Evolutionary conservation across 2,797 vertebrate genomes (phyloP).

Genomic region (Lophura swinhoii): DNA sequence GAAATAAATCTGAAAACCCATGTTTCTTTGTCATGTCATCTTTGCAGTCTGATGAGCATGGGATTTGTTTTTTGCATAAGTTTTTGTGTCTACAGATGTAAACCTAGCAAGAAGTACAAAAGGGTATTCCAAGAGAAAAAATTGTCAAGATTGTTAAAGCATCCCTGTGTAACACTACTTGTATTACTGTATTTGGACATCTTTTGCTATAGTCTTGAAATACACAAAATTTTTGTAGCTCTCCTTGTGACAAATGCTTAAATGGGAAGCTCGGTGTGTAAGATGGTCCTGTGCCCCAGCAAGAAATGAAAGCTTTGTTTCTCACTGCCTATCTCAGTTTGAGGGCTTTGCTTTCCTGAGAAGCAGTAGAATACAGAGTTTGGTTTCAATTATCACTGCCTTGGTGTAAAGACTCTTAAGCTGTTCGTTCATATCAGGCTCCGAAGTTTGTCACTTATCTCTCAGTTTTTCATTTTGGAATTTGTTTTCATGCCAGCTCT

Average conservation of each 20-base stretch:
- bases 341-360: background rate
- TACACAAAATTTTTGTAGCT: background rate
- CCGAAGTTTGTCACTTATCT: background rate
- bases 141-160: background rate
- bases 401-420: background rate
- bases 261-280: background rate
- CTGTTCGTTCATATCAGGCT: background rate
- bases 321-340: background rate
- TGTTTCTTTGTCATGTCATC: background rate
- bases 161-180: background rate
- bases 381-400: background rate
- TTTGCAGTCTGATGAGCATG: background rate
- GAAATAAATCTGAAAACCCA: slow-evolving; percentile 47
- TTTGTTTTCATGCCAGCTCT: background rate
- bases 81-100: no score
- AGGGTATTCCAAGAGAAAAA: background rate
- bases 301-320: background rate
- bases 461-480: background rate
- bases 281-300: background rate
- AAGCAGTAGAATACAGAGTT: accelerated
- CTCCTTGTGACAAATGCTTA: background rate
- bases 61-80: background rate
- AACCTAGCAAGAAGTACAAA: no score
- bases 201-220: background rate
- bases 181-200: background rate